Conservation (phyloP, 1,140 invertebrate genomes). For the Platorchestia sp. region DNA sequence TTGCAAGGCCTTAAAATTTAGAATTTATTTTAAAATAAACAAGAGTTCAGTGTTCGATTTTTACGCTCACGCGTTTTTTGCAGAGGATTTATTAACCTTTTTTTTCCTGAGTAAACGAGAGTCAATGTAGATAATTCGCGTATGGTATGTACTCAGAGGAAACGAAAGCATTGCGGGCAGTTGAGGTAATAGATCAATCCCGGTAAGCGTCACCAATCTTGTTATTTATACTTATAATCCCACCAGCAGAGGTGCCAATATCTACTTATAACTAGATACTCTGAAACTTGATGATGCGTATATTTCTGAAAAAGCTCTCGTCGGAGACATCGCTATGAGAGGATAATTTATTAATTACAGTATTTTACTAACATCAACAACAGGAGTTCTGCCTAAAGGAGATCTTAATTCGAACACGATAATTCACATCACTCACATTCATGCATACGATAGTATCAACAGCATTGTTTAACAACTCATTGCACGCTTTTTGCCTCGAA, state of each 20-base stretch:
- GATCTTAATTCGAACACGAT: slow-evolving; percentile 3
- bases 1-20: neutral
- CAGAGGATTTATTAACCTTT: neutral
- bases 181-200: neutral
- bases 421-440: slow-evolving; percentile 27
- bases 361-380: slow-evolving; percentile 52
- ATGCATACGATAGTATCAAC: neutral
- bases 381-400: neutral
- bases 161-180: neutral
- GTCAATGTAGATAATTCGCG: neutral
- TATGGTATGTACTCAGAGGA: neutral
- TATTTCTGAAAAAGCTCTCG: neutral
- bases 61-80: neutral
- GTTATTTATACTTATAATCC: neutral
- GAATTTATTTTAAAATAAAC: neutral
- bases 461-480: slow-evolving; percentile 1
- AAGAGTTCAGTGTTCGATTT: neutral
- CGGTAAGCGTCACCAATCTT: slow-evolving; percentile 34
- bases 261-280: slow-evolving; percentile 12
- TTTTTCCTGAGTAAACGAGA: neutral
- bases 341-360: slow-evolving; percentile 35
- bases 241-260: neutral
- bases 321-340: slow-evolving; percentile 4
- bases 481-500: neutral
- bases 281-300: slow-evolving; percentile 21